Evolutionary conservation across 2,113 vertebrate genomes (phyloP).

Genomic region (Saccopteryx bilineata): DNA sequence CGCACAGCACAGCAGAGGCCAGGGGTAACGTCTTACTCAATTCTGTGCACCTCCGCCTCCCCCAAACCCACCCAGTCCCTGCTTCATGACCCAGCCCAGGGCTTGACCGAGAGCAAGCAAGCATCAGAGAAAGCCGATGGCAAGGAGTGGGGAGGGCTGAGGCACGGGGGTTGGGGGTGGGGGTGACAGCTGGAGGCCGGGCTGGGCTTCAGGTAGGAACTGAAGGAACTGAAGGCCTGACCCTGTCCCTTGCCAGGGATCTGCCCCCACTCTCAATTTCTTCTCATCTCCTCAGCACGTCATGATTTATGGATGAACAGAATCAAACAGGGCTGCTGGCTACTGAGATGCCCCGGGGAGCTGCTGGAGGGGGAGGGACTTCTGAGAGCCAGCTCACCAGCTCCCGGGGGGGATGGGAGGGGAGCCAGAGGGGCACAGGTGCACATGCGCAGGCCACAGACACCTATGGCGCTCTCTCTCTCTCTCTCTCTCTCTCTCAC

Average conservation of each 20-base stretch:
- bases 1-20: background rate
- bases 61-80: background rate
- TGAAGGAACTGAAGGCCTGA: background rate
- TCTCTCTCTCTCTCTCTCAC: background rate
- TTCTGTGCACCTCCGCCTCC: background rate
- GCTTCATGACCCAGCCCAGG: background rate
- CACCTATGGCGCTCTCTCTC: background rate
- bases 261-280: slow-evolving; percentile 8
- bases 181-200: background rate
- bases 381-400: slow-evolving; percentile 64
- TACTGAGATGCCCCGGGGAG: slow-evolving; percentile 70
- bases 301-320: slow-evolving; percentile 81
- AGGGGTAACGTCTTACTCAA: background rate
- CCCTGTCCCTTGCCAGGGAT: background rate
- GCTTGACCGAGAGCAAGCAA: background rate
- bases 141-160: background rate
- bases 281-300: slow-evolving; percentile 74
- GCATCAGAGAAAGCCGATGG: background rate
- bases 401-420: background rate
- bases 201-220: slow-evolving; percentile 54
- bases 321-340: slow-evolving; percentile 75
- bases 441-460: background rate
- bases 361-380: slow-evolving; percentile 48
- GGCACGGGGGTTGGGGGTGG: background rate
- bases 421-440: background rate